Base-by-base conservation (phyloP, 2,888 invertebrate species). In the Polietes domitor region DNA sequence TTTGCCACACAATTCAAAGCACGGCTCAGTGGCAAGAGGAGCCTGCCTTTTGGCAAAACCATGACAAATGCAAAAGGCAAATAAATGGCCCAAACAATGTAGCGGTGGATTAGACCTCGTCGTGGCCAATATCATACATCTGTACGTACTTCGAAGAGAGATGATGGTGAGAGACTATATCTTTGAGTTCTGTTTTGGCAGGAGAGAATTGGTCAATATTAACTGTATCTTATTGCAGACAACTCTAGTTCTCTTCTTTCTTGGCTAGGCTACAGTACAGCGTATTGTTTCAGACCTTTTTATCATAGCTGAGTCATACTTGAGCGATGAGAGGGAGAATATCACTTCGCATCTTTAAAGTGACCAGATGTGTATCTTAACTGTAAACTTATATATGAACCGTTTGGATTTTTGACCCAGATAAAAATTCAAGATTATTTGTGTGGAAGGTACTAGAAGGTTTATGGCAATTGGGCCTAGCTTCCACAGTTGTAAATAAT, bases 31-130 rank as follows among this genome's bases (percentile, higher is more conserved):
- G 26, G 24, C 32, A 58, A 43, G 7, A 65, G 4, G 58, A 58
- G n/a, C 37, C n/a, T 15, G 75, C 77, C 47, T 68, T 37, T 68
- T 78, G 81, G 78, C 78, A 73, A 84, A 78, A 75, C 80, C 80
- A 77, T 77, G 73, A 74, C 83, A 80, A 83, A 72, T 53, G 61
- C 78, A 71, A 80, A 77, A 77, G 74, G 41, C 81, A 81, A 81
- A 81, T 76, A 81, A 83, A 77, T 75, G 75, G 74, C 68, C 47
- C 63, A 80, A 75, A 71, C 21, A 47, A 68, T 24, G 21, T n/a
- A 15, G 26, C 0, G 37, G 28, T 55, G 53, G 19, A 76, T 73
- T 47, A 80, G 63, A 72, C 78, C 74, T 75, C 80, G 58, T 70
- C 24, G 7, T 63, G 17, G 7, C 32, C 26, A 24, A 26, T 19